Conservation (phyloP, 2,888 invertebrate genomes). For the Eupithecia centaureata region DNA sequence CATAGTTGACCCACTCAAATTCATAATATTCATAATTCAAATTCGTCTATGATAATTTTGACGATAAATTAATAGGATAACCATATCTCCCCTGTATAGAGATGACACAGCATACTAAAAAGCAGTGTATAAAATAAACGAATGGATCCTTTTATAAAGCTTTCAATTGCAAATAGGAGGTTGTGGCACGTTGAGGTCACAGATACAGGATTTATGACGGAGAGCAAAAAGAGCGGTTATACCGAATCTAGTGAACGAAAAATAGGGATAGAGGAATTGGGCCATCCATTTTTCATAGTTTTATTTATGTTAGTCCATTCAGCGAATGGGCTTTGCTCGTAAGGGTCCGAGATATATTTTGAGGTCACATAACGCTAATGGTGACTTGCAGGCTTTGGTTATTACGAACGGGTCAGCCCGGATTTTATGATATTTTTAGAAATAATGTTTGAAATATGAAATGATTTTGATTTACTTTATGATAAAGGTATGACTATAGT, state of each 20-base stretch:
- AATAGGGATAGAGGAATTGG: conserved; percentile 72
- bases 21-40: too few species aligned
- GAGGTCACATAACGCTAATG: conserved; percentile 19
- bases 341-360: conserved; percentile 33
- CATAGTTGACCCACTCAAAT: too few species aligned
- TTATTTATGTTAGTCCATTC: conserved; percentile 74
- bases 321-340: conserved; percentile 38
- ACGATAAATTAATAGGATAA: background rate
- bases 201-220: conserved; percentile 73
- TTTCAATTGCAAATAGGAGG: conserved; percentile 81
- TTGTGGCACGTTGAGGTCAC: conserved; percentile 64
- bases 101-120: background rate
- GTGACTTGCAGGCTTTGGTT: conserved; percentile 15
- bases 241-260: conserved; percentile 67
- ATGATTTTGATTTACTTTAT: background rate
- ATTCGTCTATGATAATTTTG: too few species aligned
- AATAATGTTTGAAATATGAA: background rate
- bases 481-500: background rate
- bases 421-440: background rate
- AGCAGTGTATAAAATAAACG: conserved; percentile 35
- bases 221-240: conserved; percentile 71
- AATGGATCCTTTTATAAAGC: conserved; percentile 78
- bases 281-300: conserved; percentile 75
- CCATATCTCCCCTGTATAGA: background rate
- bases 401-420: background rate